Percentiles rank a stretch among this genome's conserved stretches.
These are phyloP conservation scores for Neopipo cinnamomea DNA, from an alignment of 2,113 vertebrate genomes.

Conservation along the genomic window DNA sequence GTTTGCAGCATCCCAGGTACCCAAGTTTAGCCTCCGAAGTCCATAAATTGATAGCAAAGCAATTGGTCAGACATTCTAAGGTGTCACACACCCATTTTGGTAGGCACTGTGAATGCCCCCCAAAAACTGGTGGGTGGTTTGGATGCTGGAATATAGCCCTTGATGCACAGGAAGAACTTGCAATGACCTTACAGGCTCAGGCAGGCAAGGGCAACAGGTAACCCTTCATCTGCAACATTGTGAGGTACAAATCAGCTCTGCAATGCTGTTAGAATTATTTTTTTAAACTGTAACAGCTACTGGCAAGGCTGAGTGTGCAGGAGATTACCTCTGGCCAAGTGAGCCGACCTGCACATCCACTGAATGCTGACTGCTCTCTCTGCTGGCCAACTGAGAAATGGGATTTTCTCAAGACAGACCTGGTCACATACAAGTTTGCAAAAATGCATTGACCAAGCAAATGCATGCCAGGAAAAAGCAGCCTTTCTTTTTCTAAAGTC, in stretches of 20 bases:
- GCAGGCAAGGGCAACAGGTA: neutral
- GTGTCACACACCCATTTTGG: neutral
- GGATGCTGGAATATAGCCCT: fast-evolving
- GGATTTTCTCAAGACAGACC: neutral
- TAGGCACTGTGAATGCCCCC: neutral
- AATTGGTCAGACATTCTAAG: neutral
- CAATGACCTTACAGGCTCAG: neutral
- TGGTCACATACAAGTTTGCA: neutral
- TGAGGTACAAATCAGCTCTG: neutral
- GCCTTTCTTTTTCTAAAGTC: neutral
- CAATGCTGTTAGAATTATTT: neutral
- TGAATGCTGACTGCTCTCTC: conserved; percentile 42
- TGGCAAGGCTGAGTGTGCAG: neutral
- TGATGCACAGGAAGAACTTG: neutral
- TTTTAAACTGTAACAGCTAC: neutral
- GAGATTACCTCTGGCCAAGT: neutral
- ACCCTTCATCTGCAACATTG: neutral
- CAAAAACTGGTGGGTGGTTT: neutral
- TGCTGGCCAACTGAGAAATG: conserved; percentile 43
- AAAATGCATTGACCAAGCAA: neutral
- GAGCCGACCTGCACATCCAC: neutral
- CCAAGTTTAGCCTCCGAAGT: neutral
- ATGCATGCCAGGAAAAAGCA: neutral
- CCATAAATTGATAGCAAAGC: neutral
- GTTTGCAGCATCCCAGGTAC: neutral